Percentiles rank a stretch among this genome's conserved stretches.
Conservation (phyloP, 2,888 invertebrate species). For the Drosophila melanocephala region DNA sequence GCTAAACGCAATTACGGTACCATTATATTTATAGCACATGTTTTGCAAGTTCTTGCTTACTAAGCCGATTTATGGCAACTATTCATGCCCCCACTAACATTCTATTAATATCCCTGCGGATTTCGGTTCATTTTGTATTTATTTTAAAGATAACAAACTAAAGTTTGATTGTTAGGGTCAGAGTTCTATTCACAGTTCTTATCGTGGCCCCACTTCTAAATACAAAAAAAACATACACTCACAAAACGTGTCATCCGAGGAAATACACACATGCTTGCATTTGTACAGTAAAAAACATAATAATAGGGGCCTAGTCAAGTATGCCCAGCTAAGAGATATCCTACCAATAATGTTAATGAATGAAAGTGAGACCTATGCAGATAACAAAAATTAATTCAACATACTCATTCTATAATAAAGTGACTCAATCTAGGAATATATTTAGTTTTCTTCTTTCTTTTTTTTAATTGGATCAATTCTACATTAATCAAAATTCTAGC, state of each 20-base stretch:
- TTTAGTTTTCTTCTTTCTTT: background rate
- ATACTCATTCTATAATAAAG: background rate
- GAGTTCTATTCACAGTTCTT: slow-evolving; percentile 40
- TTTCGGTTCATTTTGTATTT: background rate
- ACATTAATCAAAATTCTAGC: background rate
- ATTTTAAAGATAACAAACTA: slow-evolving; percentile 32
- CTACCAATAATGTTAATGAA: background rate
- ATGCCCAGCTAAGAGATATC: background rate
- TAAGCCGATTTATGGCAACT: too few species aligned
- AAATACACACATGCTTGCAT: background rate
- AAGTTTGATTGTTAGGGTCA: slow-evolving; percentile 43
- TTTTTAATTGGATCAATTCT: background rate
- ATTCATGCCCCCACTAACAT: slow-evolving; percentile 7
- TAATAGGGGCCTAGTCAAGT: background rate
- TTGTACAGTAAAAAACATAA: background rate
- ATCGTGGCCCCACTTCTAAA: slow-evolving; percentile 22
- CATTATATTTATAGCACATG: background rate
- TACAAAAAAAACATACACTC: slow-evolving; percentile 6
- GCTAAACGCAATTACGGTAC: background rate
- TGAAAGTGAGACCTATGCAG: too few species aligned
- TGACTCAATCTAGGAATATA: background rate
- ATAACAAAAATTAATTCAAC: background rate
- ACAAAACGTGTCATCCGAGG: slow-evolving; percentile 31
- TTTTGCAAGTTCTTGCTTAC: background rate
- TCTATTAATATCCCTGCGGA: background rate